Conservation (phyloP, 1,140 invertebrate genomes). For the Procambarus virginalis region DNA sequence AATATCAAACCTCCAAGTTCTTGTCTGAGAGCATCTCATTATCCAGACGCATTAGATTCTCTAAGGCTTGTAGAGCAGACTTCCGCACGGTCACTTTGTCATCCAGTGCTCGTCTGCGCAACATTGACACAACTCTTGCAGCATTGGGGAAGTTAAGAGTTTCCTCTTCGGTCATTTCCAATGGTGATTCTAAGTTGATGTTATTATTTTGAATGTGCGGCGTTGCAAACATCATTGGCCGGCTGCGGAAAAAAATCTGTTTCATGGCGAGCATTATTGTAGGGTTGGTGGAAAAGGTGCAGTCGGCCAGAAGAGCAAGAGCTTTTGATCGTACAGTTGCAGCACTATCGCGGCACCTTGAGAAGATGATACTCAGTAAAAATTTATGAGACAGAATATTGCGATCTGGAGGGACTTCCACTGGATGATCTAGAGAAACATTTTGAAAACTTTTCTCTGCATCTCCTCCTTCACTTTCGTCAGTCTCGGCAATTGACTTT, state of each 20-base stretch:
- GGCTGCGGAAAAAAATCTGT: slow-evolving; percentile 75
- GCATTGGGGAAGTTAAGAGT: slow-evolving; percentile 73
- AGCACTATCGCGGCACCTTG: slow-evolving; percentile 77
- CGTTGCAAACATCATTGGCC: slow-evolving; percentile 58
- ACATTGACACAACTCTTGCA: slow-evolving; percentile 74
- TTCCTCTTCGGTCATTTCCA: slow-evolving; percentile 70
- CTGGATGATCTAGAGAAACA: slow-evolving; percentile 52
- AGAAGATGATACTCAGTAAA: slow-evolving; percentile 76
- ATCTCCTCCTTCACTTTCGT: slow-evolving; percentile 41
- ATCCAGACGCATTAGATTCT: slow-evolving; percentile 73
- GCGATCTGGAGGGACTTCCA: slow-evolving; percentile 59
- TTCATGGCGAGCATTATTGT: slow-evolving; percentile 73
- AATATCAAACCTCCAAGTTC: slow-evolving; percentile 73
- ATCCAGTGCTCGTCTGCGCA: slow-evolving; percentile 77
- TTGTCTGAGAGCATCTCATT: slow-evolving; percentile 72
- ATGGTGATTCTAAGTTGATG: slow-evolving; percentile 66
- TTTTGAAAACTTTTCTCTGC: slow-evolving; percentile 59
- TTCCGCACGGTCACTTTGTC: slow-evolving; percentile 79
- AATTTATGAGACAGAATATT: slow-evolving; percentile 73
- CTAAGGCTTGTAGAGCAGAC: slow-evolving; percentile 77
- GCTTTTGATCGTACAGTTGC: slow-evolving; percentile 79
- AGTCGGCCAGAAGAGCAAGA: slow-evolving; percentile 76
- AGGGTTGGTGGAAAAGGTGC: slow-evolving; percentile 74
- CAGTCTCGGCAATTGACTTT: slow-evolving; percentile 68
- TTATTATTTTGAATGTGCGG: slow-evolving; percentile 63